A percentile compares a stretch with the other conserved stretches of the same genome.
Conservation (phyloP, 2,888 invertebrate genomes). For the Cerceris ruficornis region DNA sequence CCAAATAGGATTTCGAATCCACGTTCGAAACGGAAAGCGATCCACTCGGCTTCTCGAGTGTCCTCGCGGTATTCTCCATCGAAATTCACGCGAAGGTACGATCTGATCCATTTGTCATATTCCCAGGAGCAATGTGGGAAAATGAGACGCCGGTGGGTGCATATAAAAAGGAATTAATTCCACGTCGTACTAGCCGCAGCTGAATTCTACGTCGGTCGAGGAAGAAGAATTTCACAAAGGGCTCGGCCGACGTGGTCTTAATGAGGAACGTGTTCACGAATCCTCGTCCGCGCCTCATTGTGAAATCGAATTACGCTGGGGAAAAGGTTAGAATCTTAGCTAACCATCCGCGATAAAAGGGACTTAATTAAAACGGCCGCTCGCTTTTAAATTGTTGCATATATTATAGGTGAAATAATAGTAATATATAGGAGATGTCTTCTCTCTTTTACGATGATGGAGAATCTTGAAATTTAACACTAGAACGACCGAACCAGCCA, state of each 20-base stretch:
- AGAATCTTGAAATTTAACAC: no score
- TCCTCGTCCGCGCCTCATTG: conserved; percentile 37
- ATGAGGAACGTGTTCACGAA: conserved; percentile 53
- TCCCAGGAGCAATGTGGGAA: conserved; percentile 35
- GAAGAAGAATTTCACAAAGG: conserved; percentile 50
- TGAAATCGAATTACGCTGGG: conserved; percentile 53
- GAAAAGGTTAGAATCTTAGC: conserved; percentile 2
- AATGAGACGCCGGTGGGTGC: conserved; percentile 37
- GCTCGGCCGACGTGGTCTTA: conserved; percentile 33
- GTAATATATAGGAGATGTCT: no score
- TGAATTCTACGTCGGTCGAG: conserved; percentile 22
- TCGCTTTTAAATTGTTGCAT: background rate
- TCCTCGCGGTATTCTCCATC: conserved; percentile 42
- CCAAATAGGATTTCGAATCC: conserved; percentile 59
- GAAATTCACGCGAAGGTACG: conserved; percentile 37
- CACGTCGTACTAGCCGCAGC: conserved; percentile 4
- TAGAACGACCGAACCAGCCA: no score
- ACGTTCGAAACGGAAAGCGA: conserved; percentile 14
- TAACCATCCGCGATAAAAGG: background rate
- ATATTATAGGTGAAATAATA: no score
- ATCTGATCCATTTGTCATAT: conserved; percentile 54
- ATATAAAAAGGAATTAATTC: conserved; percentile 57
- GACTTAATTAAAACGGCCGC: conserved; percentile 36
- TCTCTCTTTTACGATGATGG: no score
- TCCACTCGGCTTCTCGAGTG: conserved; percentile 16